Conservation (phyloP, 2,797 vertebrate species). For the Petrocephalus sullivani region DNA sequence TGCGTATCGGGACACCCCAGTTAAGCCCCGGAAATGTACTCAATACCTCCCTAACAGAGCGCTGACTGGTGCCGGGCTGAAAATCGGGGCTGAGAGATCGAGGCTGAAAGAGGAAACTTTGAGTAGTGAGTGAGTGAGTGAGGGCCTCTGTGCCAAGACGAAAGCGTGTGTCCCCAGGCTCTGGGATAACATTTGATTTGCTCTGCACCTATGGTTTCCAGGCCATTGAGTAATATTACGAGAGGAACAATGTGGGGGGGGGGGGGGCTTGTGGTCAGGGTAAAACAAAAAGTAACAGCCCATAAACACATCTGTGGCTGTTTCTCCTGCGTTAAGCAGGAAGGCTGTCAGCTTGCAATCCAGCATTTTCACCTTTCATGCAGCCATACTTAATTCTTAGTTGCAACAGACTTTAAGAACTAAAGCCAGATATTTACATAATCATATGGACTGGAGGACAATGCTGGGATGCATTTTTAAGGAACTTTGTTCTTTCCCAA, state of each 20-base stretch:
- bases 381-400: background rate
- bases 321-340: background rate
- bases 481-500: background rate
- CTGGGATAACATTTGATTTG: background rate
- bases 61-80: background rate
- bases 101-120: constrained; percentile 10
- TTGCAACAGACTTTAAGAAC: background rate
- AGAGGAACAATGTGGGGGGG: background rate
- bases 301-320: background rate
- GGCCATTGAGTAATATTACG: background rate
- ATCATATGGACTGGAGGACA: background rate
- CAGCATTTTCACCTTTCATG: background rate
- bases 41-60: constrained; percentile 3
- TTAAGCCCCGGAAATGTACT: constrained; percentile 37
- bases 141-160: background rate
- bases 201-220: background rate
- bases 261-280: background rate
- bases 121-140: background rate
- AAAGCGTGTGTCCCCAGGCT: background rate
- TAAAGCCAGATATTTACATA: background rate
- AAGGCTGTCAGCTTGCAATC: background rate
- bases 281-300: background rate
- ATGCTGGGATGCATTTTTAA: background rate
- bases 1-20: constrained; percentile 25
- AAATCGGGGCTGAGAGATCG: background rate